phyloP scores from a whole-genome alignment of 2,113 vertebrate genomes.

The Pseudonaja textilis region DNA sequence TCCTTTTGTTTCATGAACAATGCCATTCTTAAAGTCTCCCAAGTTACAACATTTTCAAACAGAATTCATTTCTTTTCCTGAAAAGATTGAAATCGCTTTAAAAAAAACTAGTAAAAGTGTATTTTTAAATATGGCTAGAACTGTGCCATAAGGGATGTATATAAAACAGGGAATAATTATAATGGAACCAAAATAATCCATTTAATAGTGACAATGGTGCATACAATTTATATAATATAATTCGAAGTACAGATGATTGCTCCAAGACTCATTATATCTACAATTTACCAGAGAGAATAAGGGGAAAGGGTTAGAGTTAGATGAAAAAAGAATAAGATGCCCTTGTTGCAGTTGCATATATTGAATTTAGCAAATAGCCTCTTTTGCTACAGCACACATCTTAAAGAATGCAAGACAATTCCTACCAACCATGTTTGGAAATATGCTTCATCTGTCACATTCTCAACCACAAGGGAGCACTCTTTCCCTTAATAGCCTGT shows the following conservation, averaged over 20 bases:
- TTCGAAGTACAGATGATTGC: not conserved
- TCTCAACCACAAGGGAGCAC: constrained; percentile 74
- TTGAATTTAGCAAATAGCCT: not conserved
- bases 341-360: not conserved
- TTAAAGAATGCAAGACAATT: not conserved
- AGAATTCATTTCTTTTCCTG: constrained; percentile 13
- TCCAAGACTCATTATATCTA: not conserved
- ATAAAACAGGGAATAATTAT: not conserved
- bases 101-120: not conserved
- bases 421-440: not conserved
- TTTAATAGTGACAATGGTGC: not conserved
- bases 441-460: constrained; percentile 54
- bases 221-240: not conserved
- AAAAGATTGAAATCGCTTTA: constrained; percentile 27
- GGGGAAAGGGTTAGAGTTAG: not conserved
- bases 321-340: not conserved
- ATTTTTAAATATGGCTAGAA: not conserved
- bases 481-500: constrained; percentile 60
- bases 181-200: not conserved
- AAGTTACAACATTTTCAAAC: constrained; percentile 36
- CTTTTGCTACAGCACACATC: not conserved
- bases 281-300: not conserved
- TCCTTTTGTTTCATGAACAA: constrained; percentile 2
- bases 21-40: constrained; percentile 28
- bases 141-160: not conserved